Conservation (phyloP, 2,797 vertebrate genomes). For the Heteromormyrus szaboi region DNA sequence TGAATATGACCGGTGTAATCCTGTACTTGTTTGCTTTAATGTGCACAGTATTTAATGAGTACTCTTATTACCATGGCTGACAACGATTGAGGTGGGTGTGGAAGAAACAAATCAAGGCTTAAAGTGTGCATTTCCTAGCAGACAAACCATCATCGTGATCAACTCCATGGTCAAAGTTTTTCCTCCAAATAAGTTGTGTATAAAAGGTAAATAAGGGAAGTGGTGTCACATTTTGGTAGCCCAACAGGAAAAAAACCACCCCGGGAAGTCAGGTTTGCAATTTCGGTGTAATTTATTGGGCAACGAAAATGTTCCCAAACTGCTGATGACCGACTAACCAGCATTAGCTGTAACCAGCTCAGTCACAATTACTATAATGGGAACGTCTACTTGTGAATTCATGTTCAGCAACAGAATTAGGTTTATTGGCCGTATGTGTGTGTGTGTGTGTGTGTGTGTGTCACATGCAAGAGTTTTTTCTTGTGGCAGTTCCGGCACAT, state of each 20-base stretch:
- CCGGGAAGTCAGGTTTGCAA: neutral
- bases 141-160: neutral
- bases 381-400: neutral
- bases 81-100: too few species aligned
- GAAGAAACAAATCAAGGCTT: neutral
- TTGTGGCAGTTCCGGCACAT: neutral
- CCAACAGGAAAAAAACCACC: neutral
- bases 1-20: neutral
- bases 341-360: neutral
- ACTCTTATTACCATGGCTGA: neutral
- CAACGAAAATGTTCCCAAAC: neutral
- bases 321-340: neutral
- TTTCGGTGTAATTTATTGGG: neutral
- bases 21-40: neutral
- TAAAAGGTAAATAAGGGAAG: neutral
- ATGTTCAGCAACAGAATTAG: too few species aligned
- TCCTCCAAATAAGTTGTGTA: neutral
- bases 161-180: neutral
- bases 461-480: too few species aligned
- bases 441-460: too few species aligned
- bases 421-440: too few species aligned
- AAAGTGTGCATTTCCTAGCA: neutral
- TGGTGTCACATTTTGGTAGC: neutral
- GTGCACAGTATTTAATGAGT: neutral
- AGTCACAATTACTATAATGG: neutral